A percentile compares a stretch with the other conserved stretches of the same genome.
Conservation (phyloP, 2,113 vertebrate genomes). For the Ia io region DNA sequence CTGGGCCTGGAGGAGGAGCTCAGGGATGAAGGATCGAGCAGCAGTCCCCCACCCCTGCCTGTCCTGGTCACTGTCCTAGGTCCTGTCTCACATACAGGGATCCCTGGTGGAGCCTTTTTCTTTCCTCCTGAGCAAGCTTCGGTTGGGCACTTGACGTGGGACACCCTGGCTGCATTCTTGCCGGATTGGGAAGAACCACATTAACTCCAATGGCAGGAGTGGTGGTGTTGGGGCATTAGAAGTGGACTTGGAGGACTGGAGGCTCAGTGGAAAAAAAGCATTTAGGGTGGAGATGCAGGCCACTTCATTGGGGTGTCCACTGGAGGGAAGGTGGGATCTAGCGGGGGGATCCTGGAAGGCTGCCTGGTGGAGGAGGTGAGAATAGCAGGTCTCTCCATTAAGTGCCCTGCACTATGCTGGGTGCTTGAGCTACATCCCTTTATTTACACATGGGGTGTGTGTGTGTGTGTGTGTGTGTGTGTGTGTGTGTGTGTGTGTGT, state of each 20-base stretch:
- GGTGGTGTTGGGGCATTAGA: background rate
- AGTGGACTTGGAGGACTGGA: background rate
- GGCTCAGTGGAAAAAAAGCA: background rate
- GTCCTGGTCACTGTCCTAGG: background rate
- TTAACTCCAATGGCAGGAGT: too few relatives aligned
- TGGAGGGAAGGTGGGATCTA: background rate
- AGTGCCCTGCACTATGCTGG: background rate
- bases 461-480: background rate
- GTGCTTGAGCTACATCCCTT: background rate
- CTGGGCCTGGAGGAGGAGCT: background rate
- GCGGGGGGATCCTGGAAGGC: background rate
- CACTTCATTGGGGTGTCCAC: background rate
- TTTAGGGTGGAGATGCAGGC: background rate
- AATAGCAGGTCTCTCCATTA: rapidly evolving
- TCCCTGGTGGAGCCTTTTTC: background rate
- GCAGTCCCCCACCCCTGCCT: background rate
- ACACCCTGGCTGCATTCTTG: background rate
- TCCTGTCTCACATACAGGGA: background rate
- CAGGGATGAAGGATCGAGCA: background rate
- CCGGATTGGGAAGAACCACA: background rate
- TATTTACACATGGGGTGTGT: background rate
- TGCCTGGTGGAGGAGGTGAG: background rate
- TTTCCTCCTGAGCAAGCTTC: background rate
- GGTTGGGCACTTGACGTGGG: background rate
- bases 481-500: background rate